These are phyloP conservation scores for Epiblema foenella DNA, from an alignment of 2,888 invertebrate species.

Conservation along the genomic window DNA sequence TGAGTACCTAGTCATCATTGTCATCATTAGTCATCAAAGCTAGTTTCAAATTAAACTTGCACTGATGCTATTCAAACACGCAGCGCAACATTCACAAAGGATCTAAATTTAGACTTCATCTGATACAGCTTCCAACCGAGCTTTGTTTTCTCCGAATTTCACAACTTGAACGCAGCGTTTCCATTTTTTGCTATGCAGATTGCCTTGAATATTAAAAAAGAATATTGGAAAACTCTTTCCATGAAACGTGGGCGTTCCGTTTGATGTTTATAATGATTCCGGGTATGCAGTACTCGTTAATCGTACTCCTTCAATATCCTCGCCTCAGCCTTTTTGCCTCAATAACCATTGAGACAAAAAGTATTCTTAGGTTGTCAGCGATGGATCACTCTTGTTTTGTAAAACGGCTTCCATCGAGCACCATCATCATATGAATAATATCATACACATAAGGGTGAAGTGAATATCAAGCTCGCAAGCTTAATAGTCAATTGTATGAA, in stretches of 20 bases:
- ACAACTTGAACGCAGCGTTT: conserved; percentile 2
- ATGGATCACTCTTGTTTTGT: background rate
- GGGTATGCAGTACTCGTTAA: background rate
- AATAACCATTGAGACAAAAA: background rate
- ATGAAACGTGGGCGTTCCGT: background rate
- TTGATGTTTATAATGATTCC: background rate
- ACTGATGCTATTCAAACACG: background rate
- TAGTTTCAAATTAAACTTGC: background rate
- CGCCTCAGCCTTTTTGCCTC: too few relatives aligned
- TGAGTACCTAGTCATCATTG: too few relatives aligned
- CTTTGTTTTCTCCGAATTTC: conserved; percentile 23
- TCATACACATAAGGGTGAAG: background rate
- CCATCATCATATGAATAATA: background rate
- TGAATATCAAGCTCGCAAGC: too few relatives aligned
- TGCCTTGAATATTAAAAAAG: conserved; percentile 14
- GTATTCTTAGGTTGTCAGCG: background rate
- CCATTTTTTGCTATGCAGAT: conserved; percentile 2
- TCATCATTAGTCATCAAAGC: background rate
- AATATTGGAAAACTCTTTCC: conserved; percentile 4
- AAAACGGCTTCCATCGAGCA: background rate
- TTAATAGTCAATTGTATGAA: too few relatives aligned
- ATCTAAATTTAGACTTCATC: conserved; percentile 11
- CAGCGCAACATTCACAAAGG: conserved; percentile 9
- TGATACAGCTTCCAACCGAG: conserved; percentile 9
- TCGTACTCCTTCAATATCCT: background rate